Percentiles rank a stretch among this genome's conserved stretches.
These are phyloP conservation scores for Pygathrix nemaeus DNA, from an alignment of 2,113 vertebrate species.

Conservation along the genomic window DNA sequence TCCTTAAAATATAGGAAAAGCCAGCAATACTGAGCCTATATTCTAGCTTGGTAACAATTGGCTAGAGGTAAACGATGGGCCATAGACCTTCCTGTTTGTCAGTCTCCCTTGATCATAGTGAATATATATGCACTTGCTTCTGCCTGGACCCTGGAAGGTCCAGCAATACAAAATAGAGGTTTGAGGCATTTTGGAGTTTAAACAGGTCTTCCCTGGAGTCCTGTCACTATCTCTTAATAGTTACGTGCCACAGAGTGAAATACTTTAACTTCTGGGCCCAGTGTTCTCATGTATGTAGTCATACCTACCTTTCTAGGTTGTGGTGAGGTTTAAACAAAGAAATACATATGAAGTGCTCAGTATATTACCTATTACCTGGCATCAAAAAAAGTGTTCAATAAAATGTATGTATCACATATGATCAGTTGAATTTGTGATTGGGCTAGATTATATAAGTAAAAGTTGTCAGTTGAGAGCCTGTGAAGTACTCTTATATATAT, in stretches of 20 bases:
- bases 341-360: not conserved
- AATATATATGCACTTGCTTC: not conserved
- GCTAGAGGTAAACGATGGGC: not conserved
- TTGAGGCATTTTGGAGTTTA: not conserved
- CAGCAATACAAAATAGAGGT: not conserved
- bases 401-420: constrained; percentile 3
- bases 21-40: not conserved
- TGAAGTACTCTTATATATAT: not conserved
- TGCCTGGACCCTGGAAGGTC: not conserved
- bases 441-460: constrained; percentile 1
- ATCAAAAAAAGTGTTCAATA: not conserved
- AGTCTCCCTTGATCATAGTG: not conserved
- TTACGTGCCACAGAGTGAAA: not conserved
- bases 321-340: constrained; percentile 21
- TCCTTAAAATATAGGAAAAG: not conserved
- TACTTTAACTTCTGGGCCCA: not conserved
- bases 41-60: not conserved
- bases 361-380: not conserved
- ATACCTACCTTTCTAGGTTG: not conserved
- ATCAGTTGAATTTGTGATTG: constrained; percentile 15
- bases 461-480: not conserved
- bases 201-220: not conserved
- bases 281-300: not conserved
- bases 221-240: not conserved
- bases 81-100: not conserved